Evolutionary conservation across 2,797 vertebrate genomes (phyloP).

Genomic region (Anabas testudineus): DNA sequence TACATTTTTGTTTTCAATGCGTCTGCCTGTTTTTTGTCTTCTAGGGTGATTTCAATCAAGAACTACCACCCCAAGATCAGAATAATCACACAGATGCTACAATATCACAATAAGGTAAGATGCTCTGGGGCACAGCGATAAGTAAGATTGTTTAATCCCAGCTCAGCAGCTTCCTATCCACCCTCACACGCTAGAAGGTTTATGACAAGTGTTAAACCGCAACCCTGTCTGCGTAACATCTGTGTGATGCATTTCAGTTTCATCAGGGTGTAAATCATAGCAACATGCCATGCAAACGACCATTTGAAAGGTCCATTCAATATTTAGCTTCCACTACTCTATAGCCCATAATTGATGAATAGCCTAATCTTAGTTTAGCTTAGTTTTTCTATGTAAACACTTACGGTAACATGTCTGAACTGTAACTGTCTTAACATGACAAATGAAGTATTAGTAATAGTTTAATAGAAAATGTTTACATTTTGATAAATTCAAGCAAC

Average conservation of each 20-base stretch:
- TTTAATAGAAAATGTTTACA: too few relatives aligned
- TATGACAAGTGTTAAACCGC: not conserved
- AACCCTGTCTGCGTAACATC: not conserved
- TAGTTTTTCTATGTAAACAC: not conserved
- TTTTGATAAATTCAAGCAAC: too few relatives aligned
- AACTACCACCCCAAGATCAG: slow-evolving; percentile 99
- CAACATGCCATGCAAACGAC: not conserved
- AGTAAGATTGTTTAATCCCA: not conserved
- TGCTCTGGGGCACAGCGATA: not conserved
- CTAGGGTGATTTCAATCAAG: slow-evolving; percentile 99
- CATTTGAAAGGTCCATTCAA: not conserved
- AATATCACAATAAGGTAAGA: slow-evolving; percentile 99
- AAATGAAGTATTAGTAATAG: too few relatives aligned
- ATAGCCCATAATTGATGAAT: not conserved
- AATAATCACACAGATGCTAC: slow-evolving; percentile 99
- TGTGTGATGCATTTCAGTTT: slow-evolving; percentile 13
- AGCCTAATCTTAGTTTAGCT: not conserved
- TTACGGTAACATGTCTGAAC: not conserved
- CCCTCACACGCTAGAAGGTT: not conserved
- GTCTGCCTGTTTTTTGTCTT: slow-evolving; percentile 49
- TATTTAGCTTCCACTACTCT: not conserved
- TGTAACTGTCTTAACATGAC: too few relatives aligned
- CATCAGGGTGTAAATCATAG: not conserved
- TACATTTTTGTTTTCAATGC: not conserved
- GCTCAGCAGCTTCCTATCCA: not conserved